Conservation (phyloP, 2,797 vertebrate species). For the Syncerus caffer region DNA sequence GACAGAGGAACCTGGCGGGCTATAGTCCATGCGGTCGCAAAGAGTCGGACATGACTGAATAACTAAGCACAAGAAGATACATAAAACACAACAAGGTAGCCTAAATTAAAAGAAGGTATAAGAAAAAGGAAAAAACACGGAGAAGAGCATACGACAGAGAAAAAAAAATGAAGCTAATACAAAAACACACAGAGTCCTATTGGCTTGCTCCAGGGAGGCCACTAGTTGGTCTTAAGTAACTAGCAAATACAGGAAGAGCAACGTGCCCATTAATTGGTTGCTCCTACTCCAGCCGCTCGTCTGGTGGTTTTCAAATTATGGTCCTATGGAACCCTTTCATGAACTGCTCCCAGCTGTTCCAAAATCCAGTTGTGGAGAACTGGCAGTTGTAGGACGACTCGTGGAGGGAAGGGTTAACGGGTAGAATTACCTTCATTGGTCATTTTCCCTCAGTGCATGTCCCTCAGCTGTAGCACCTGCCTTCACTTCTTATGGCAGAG, state of each 20-base stretch:
- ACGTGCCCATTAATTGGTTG: neutral
- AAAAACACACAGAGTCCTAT: neutral
- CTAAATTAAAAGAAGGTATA: conserved; percentile 41
- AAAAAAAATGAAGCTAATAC: neutral
- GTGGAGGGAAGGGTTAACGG: neutral
- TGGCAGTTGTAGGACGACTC: neutral
- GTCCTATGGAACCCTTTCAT: neutral
- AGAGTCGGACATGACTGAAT: neutral
- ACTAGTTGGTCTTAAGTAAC: neutral
- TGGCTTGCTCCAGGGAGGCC: neutral
- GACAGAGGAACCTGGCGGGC: neutral
- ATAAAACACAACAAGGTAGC: conserved; percentile 23
- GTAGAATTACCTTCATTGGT: neutral
- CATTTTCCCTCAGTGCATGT: neutral
- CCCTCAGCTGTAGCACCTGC: neutral
- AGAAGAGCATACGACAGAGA: neutral
- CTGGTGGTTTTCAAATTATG: neutral
- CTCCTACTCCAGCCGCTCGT: neutral
- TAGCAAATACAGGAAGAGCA: neutral
- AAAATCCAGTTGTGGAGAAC: neutral
- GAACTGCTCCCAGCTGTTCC: neutral
- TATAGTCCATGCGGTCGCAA: fast-evolving
- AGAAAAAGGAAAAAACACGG: neutral
- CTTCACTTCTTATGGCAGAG: neutral
- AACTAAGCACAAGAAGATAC: neutral